phyloP scores from a whole-genome alignment of 2,888 invertebrate species.

The Chironomus riparius region DNA sequence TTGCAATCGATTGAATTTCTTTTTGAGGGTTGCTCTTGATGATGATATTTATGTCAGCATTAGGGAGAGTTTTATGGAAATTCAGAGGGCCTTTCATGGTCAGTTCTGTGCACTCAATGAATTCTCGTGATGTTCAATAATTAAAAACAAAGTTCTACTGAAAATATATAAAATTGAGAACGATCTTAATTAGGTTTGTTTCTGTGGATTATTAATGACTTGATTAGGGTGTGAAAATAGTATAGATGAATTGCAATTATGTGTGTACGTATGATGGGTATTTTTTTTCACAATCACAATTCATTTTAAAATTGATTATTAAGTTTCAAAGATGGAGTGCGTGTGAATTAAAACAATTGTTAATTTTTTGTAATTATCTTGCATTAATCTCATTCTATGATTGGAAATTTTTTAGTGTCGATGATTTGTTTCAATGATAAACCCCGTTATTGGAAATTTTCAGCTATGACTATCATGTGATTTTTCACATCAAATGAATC shows the following conservation, averaged over 20 bases:
- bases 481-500: background rate
- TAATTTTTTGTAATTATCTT: background rate
- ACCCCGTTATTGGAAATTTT: background rate
- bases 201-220: background rate
- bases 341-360: slow-evolving; percentile 21
- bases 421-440: too few relatives aligned
- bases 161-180: background rate
- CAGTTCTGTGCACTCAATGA: background rate
- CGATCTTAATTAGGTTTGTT: background rate
- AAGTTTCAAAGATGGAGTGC: background rate
- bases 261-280: background rate
- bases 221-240: background rate
- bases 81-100: background rate
- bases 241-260: background rate
- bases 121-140: background rate
- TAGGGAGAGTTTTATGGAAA: slow-evolving; percentile 4
- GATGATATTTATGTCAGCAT: background rate
- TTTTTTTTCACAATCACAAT: background rate
- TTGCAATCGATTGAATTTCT: background rate
- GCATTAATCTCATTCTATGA: background rate
- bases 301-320: slow-evolving; percentile 19
- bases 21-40: slow-evolving; percentile 12
- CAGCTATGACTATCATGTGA: too few relatives aligned
- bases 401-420: background rate
- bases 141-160: background rate